Evolutionary conservation across 2,113 vertebrate species (phyloP), one percentile per base, ranked within the genome.

Genomic region (Myiozetetes cayanensis): DNA sequence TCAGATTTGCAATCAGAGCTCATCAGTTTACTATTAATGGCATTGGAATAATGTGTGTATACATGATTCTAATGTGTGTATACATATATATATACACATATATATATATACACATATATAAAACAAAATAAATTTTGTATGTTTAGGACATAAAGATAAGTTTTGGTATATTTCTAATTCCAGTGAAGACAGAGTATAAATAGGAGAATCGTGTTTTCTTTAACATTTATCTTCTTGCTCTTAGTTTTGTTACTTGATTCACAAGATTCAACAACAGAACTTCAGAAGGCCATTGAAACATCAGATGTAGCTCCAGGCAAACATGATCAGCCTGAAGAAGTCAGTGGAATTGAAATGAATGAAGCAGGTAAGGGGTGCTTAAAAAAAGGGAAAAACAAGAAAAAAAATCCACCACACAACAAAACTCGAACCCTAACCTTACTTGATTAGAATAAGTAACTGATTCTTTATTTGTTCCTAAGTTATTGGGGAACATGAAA

Each of bases 171-270:
- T 8, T 75, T 62, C 11, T 61, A 52, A 46, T 90, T 87, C 15
- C 58, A 86, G 8, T 16, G 6, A 46, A 68, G 44, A 24, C 1
- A 4, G 58, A 56, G 11, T 61, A 37, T 30, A 44, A 78, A 27
- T 77, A 31, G 43, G 20, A 93, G 14, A 58, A 50, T 21, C 82
- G 3, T 83, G 16, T 65, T 86, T 89, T 74, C 24, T 87, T 75
- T 61, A 72, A 78, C 25, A 5, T 86, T 83, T 78, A 21, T 90
- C 37, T 85, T 31, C 83, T 65, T 94, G 91, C 15, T 83, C 97
- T 46, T 70, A 99, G 99, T 99, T 50, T 97, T 98, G 41, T 95
- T 99, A 3, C 97, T 98, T 87, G 99, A 99, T 89, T 99, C 99
- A 31, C 96, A 99, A 96, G 98, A 99, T n/a, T 99, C 98, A 68